Conservation (phyloP, 1,140 invertebrate species). For the Orius laevigatus region DNA sequence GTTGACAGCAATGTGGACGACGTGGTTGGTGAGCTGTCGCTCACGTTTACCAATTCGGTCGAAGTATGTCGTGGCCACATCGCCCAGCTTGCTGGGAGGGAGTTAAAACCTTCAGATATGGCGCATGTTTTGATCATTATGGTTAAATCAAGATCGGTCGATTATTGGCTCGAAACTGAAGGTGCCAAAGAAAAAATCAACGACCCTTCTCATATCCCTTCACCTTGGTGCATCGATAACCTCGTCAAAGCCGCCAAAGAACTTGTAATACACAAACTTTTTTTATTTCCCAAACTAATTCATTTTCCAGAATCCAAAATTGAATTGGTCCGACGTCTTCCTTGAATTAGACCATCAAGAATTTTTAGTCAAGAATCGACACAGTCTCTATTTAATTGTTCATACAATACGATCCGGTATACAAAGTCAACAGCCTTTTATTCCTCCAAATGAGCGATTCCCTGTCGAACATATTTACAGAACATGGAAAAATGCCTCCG, state of each 20-base stretch:
- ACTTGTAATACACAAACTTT: constrained; percentile 34
- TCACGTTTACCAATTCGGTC: constrained; percentile 65
- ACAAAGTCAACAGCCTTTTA: constrained; percentile 51
- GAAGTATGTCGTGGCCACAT: constrained; percentile 80
- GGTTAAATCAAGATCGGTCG: constrained; percentile 30
- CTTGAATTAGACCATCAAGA: constrained; percentile 77
- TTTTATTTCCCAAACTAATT: constrained; percentile 3
- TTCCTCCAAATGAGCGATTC: constrained; percentile 47
- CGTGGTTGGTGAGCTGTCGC: constrained; percentile 77
- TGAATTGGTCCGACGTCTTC: constrained; percentile 87
- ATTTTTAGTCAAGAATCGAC: constrained; percentile 74
- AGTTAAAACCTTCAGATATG: constrained; percentile 62
- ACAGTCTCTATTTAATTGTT: constrained; percentile 63
- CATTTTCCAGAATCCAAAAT: constrained; percentile 37
- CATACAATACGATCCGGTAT: constrained; percentile 58
- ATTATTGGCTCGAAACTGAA: constrained; percentile 17
- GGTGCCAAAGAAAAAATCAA: constrained; percentile 16
- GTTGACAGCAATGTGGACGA: constrained; percentile 61
- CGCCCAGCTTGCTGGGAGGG: constrained; percentile 51
- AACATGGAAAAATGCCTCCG: constrained; percentile 83
- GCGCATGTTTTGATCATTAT: constrained; percentile 74
- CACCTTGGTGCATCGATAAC: constrained; percentile 84
- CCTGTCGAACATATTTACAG: constrained; percentile 79
- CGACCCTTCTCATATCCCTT: constrained; percentile 25
- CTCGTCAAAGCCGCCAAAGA: constrained; percentile 84